Conservation (phyloP, 2,888 invertebrate genomes). For the Ctenicera cuprea region DNA sequence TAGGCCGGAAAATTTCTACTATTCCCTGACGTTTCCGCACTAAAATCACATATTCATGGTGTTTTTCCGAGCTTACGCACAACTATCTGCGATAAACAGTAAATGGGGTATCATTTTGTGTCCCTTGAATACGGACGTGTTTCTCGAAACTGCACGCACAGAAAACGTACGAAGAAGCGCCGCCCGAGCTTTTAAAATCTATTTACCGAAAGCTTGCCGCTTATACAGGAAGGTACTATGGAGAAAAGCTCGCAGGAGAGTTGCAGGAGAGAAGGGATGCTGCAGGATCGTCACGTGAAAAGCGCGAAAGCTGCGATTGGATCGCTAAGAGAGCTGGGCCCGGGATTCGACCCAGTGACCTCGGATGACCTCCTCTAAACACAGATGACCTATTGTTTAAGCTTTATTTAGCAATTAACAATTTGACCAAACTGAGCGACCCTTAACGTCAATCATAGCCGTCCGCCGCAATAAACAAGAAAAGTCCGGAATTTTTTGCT, state of each 20-base stretch:
- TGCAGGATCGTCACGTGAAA: conserved; percentile 69
- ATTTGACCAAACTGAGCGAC: conserved; percentile 19
- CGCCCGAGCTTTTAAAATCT: conserved; percentile 49
- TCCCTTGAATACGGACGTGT: conserved; percentile 29
- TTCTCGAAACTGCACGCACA: conserved; percentile 20
- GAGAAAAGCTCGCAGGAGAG: conserved; percentile 56
- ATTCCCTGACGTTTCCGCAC: conserved; percentile 21
- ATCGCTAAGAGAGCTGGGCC: conserved; percentile 65
- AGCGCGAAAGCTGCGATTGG: conserved; percentile 66
- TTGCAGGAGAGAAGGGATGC: conserved; percentile 69
- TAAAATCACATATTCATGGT: conserved; percentile 20
- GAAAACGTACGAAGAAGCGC: conserved; percentile 36
- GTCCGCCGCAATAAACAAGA: background rate
- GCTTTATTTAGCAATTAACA: conserved; percentile 34
- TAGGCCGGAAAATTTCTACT: conserved; percentile 51
- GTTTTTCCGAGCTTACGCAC: background rate
- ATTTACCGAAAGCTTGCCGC: conserved; percentile 56
- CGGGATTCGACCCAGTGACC: conserved; percentile 73
- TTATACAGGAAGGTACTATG: conserved; percentile 59
- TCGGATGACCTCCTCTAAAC: conserved; percentile 69
- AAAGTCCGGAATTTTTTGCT: background rate
- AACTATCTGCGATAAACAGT: conserved; percentile 24
- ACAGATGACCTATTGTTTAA: conserved; percentile 52
- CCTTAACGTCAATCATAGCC: conserved; percentile 12
- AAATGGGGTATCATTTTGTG: conserved; percentile 36